phyloP scores from a whole-genome alignment of 1,140 invertebrate genomes.

The Gonatopus flavifemur region DNA sequence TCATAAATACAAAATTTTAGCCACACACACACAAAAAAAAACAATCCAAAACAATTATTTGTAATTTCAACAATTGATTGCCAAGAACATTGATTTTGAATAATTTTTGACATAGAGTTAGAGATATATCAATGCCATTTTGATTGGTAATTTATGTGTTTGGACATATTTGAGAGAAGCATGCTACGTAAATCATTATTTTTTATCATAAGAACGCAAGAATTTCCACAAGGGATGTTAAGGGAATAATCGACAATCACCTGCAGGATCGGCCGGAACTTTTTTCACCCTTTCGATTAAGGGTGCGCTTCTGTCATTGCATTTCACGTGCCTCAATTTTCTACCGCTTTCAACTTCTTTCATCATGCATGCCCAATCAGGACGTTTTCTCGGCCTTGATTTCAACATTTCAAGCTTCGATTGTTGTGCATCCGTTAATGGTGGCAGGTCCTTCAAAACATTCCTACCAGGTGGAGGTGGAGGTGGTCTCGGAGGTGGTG shows the following conservation, averaged over 20 bases:
- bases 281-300: conserved; percentile 59
- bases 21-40: too few species aligned
- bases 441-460: conserved; percentile 53
- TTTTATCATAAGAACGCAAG: too few species aligned
- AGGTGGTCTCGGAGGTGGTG: conserved; percentile 71
- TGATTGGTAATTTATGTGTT: too few species aligned
- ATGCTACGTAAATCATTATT: too few species aligned
- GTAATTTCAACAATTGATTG: too few species aligned
- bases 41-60: too few species aligned
- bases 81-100: too few species aligned
- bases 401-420: conserved; percentile 67
- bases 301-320: conserved; percentile 75
- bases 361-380: conserved; percentile 88
- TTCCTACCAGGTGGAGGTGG: conserved; percentile 65
- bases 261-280: conserved; percentile 60
- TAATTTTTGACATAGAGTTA: too few species aligned
- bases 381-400: conserved; percentile 75
- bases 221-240: too few species aligned
- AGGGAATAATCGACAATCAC: conserved; percentile 46
- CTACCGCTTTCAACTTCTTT: conserved; percentile 81
- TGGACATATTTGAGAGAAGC: too few species aligned
- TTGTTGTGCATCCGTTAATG: conserved; percentile 58
- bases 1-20: too few species aligned
- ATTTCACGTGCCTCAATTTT: conserved; percentile 77
- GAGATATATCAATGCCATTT: too few species aligned